phyloP scores from a whole-genome alignment of 2,797 vertebrate genomes.

The Mallotus villosus region DNA sequence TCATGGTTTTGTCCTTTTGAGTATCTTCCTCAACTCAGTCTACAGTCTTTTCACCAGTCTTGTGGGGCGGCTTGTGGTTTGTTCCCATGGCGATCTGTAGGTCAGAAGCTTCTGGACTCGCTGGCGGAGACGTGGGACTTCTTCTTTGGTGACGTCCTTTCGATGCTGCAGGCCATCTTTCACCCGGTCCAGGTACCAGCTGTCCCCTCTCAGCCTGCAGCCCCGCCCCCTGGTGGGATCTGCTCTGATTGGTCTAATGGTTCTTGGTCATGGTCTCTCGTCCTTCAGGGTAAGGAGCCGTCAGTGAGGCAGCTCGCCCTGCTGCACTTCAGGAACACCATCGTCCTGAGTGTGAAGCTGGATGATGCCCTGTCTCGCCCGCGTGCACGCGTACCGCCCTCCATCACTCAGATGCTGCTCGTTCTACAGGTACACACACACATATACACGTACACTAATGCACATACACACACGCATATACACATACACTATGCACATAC shows the following conservation, averaged over 20 bases:
- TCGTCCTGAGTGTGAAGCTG: constrained; percentile 92
- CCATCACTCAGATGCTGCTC: constrained; percentile 96
- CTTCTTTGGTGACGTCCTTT: constrained; percentile 95
- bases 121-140: constrained; percentile 99
- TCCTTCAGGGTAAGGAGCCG: constrained; percentile 90
- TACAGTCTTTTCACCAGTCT: too few species aligned
- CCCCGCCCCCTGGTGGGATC: not conserved
- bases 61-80: not conserved
- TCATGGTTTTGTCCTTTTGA: too few species aligned
- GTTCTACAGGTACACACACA: constrained; percentile 86
- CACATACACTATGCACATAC: not conserved
- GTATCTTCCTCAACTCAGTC: not conserved
- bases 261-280: not conserved
- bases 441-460: not conserved
- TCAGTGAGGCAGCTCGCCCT: constrained; percentile 93
- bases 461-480: constrained; percentile 7
- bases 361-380: constrained; percentile 92
- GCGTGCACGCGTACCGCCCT: constrained; percentile 90
- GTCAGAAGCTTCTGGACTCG: constrained; percentile 96
- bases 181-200: constrained; percentile 90
- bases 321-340: constrained; percentile 95
- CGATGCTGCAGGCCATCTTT: constrained; percentile 97
- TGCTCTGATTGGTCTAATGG: not conserved
- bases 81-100: constrained; percentile 63
- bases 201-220: too few species aligned